phyloP scores from a whole-genome alignment of 2,888 invertebrate genomes.

The Nymphalis polychloros region DNA sequence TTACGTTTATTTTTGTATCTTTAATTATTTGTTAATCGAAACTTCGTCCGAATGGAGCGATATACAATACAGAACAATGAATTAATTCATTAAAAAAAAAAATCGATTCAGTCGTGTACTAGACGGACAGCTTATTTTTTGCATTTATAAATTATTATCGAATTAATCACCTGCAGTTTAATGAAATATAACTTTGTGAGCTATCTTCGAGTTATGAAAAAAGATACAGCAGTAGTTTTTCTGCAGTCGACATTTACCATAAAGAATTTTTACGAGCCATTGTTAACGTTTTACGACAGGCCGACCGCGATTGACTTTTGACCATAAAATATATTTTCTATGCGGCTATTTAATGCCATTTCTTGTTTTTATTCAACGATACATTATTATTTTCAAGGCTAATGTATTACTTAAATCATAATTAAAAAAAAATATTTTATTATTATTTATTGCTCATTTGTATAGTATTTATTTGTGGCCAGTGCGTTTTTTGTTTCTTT shows the following conservation, averaged over 20 bases:
- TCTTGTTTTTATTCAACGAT: conserved; percentile 24
- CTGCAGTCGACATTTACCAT: conserved; percentile 51
- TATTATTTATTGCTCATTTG: too few relatives aligned
- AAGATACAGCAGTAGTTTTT: conserved; percentile 37
- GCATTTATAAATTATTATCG: too few relatives aligned
- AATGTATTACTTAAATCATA: not conserved
- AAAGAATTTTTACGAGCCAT: conserved; percentile 73
- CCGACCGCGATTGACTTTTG: conserved; percentile 71
- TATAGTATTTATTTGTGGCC: too few relatives aligned
- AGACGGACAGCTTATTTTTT: too few relatives aligned
- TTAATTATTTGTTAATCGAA: too few relatives aligned
- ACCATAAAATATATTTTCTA: conserved; percentile 72
- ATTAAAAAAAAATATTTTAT: not conserved
- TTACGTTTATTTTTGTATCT: too few relatives aligned
- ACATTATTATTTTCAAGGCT: conserved; percentile 30
- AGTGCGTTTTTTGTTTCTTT: too few relatives aligned
- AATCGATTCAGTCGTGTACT: too few relatives aligned
- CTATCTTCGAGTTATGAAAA: conserved; percentile 22
- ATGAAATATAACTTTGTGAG: not conserved
- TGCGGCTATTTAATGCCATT: conserved; percentile 51
- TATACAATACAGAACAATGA: too few relatives aligned
- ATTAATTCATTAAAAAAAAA: too few relatives aligned
- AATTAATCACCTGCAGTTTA: too few relatives aligned
- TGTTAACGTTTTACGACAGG: conserved; percentile 65
- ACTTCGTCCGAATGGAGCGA: too few relatives aligned